Conservation (phyloP, 2,888 invertebrate species). For the Gandaritis pyraliata region DNA sequence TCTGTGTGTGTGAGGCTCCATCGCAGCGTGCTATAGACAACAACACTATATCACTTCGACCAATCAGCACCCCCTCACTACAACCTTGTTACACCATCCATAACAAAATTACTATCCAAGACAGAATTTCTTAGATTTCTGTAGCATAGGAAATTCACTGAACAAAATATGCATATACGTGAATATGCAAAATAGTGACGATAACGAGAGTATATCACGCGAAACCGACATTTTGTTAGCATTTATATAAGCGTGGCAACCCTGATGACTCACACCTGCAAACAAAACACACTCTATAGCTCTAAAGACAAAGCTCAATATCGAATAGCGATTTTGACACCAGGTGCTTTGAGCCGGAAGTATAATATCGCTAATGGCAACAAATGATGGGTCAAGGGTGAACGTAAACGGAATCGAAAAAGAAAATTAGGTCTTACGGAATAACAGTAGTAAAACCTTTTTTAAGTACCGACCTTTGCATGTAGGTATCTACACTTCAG, state of each 20-base stretch:
- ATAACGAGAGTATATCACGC: constrained; percentile 78
- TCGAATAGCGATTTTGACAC: constrained; percentile 28
- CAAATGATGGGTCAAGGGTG: constrained; percentile 79
- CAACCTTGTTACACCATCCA: constrained; percentile 13
- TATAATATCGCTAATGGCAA: constrained; percentile 65
- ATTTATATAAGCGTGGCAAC: constrained; percentile 64
- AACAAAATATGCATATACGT: constrained; percentile 54
- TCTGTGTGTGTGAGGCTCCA: not conserved
- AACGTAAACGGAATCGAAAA: constrained; percentile 62
- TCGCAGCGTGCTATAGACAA: not conserved
- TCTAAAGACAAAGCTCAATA: constrained; percentile 45
- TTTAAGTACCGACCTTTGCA: constrained; percentile 1
- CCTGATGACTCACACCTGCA: constrained; percentile 22
- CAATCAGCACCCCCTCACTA: constrained; percentile 21
- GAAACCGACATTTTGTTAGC: constrained; percentile 80
- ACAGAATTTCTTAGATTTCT: constrained; percentile 21
- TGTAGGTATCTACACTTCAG: not conserved
- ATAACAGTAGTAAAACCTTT: constrained; percentile 14
- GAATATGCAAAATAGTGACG: constrained; percentile 81
- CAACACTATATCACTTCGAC: constrained; percentile 11
- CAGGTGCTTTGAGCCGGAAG: constrained; percentile 42
- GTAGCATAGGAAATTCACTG: constrained; percentile 50
- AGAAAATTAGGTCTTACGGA: constrained; percentile 51
- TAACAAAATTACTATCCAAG: constrained; percentile 28
- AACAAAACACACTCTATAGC: constrained; percentile 43